Conservation (phyloP, 2,888 invertebrate species). For the Ophion obscuratus region DNA sequence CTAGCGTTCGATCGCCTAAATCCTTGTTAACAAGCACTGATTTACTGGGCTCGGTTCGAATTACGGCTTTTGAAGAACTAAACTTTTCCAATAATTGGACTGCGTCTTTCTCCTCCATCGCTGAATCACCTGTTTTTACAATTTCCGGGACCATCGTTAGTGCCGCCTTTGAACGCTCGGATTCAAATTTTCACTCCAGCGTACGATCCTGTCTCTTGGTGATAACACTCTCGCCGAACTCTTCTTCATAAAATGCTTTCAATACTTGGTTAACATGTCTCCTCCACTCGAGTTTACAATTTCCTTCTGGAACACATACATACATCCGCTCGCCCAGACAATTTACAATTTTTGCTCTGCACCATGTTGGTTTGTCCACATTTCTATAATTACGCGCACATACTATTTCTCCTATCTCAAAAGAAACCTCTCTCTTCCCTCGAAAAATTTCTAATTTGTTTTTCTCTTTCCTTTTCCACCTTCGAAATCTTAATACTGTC, state of each 20-base stretch:
- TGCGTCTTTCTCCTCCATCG: too few species aligned
- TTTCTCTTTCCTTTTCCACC: background rate
- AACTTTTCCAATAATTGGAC: too few species aligned
- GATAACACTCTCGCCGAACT: background rate
- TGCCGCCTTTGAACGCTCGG: background rate
- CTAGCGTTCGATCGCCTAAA: too few species aligned
- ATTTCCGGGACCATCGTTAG: too few species aligned
- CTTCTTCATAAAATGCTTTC: background rate
- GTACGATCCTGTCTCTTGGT: background rate
- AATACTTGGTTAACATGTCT: conserved; percentile 47
- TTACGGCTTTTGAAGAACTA: too few species aligned
- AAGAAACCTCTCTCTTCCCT: conserved; percentile 45
- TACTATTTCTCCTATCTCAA: conserved; percentile 45
- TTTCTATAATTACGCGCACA: conserved; percentile 58
- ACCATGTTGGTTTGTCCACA: conserved; percentile 44
- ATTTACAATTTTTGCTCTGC: conserved; percentile 10
- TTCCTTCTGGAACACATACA: background rate
- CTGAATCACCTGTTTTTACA: too few species aligned
- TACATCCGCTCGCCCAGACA: conserved; percentile 29
- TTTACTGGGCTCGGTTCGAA: too few species aligned
- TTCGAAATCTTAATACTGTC: background rate
- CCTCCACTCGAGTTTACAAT: conserved; percentile 41
- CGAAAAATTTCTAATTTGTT: conserved; percentile 10
- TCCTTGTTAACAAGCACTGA: too few species aligned
- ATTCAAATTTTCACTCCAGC: background rate